Evolutionary conservation across 2,113 vertebrate species (phyloP), one percentile per base, ranked within the genome.

Genomic region (Ceyx cyanopectus): DNA sequence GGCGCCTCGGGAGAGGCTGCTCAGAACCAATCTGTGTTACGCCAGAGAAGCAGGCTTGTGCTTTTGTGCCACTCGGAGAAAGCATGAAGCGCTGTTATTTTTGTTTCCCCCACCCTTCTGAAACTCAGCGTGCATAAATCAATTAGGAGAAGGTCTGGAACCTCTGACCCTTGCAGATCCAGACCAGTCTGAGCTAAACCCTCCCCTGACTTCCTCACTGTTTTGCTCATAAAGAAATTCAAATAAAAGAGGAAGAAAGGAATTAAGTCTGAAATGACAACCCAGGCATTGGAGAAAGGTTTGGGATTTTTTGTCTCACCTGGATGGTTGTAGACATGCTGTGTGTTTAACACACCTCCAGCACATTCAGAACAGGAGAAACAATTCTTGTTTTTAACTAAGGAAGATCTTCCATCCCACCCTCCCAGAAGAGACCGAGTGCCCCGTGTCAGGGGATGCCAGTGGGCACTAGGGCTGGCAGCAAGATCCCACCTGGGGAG

Each of bases 11-110:
- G 96, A 97, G 85, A 94, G 68, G 86, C 92, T 85, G 77, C 89
- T 94, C 94, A 89, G 85, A 94, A 95, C 24, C 93, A 85, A 92
- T 95, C 92, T 96, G 72, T 94, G 85, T 92, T 94, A 94, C 85
- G 91, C 30, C 46, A 48, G 73, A 94, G 91, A 92, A 61, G 26
- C 3, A 3, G 81, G 77, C 88, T 90, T 93, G 92, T 87, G 96
- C 82, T 73, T 90, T 93, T 80, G 75, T 30, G n/a, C 87, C 88
- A 29, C 77, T 95, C 62, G 78, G 82, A 95, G 40, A 62, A 90
- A 90, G 79, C 60, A 32, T 9, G 72, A 84, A 94, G 61, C 81
- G 5, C 37, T 37, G 37, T 80, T 94, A 6, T 48, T 78, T 57
- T 72, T 51, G 92, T 75, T 61, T 70, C 46, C 65, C 70, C n/a